phyloP scores from a whole-genome alignment of 1,140 invertebrate species.

The Listronotus oregonensis region DNA sequence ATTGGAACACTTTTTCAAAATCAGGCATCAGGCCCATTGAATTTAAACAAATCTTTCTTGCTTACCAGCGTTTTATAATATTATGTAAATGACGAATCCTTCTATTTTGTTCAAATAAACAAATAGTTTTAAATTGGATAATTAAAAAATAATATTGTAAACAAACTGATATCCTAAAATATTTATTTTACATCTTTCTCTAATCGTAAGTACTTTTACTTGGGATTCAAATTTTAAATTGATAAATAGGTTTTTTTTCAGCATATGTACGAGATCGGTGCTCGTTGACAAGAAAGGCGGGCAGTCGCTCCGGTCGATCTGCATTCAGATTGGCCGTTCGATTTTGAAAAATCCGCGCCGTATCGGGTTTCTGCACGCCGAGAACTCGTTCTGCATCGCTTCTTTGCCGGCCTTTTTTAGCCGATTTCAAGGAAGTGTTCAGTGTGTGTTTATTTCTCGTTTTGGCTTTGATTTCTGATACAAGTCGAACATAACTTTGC shows the following conservation, averaged over 20 bases:
- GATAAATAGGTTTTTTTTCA: background rate
- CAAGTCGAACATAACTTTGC: background rate
- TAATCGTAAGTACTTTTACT: too few relatives aligned
- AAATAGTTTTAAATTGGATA: too few relatives aligned
- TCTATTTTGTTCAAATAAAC: too few relatives aligned
- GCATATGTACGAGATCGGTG: slow-evolving; percentile 15
- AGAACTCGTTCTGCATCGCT: slow-evolving; percentile 33
- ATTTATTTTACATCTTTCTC: too few relatives aligned
- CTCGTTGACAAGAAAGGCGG: slow-evolving; percentile 31
- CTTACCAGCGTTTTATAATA: too few relatives aligned
- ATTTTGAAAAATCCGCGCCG: slow-evolving; percentile 24
- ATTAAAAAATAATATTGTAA: too few relatives aligned
- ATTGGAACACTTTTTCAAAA: too few relatives aligned
- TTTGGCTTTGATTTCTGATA: slow-evolving; percentile 5
- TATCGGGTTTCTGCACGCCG: slow-evolving; percentile 17
- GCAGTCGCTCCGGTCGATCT: slow-evolving; percentile 17
- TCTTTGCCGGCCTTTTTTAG: background rate
- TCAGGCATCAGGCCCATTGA: too few relatives aligned
- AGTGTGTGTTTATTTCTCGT: slow-evolving; percentile 9
- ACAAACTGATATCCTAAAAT: too few relatives aligned
- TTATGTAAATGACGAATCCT: too few relatives aligned
- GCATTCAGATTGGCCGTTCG: slow-evolving; percentile 28
- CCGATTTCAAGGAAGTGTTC: slow-evolving; percentile 20
- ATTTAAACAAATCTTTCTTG: too few relatives aligned
- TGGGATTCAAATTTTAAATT: background rate